Evolutionary conservation across 2,113 vertebrate species (phyloP).

Genomic region (Equus quagga): DNA sequence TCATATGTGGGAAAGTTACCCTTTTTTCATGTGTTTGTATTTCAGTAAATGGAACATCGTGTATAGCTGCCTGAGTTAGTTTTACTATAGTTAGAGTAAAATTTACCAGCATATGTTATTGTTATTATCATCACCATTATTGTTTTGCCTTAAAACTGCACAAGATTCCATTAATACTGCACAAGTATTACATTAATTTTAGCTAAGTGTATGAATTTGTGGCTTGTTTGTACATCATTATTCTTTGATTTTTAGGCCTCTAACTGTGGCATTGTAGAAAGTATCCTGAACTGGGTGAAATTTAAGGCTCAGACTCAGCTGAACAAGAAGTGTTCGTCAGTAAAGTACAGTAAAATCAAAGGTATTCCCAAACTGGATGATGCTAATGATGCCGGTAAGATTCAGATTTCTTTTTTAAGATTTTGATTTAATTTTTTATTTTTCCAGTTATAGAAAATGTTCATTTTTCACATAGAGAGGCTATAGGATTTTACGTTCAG

Average conservation of each 20-base stretch:
- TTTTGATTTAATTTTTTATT: constrained; percentile 50
- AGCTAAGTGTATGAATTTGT: constrained; percentile 26
- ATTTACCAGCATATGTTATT: background rate
- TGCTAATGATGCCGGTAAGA: constrained; percentile 98
- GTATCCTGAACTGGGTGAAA: constrained; percentile 99
- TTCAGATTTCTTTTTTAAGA: background rate
- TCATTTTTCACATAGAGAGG: background rate
- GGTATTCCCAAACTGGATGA: constrained; percentile 99
- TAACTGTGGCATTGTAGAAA: constrained; percentile 99
- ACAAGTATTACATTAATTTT: constrained; percentile 16
- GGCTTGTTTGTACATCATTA: constrained; percentile 23
- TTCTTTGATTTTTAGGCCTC: constrained; percentile 90
- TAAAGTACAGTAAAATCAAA: constrained; percentile 99
- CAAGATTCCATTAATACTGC: background rate
- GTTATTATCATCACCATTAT: background rate
- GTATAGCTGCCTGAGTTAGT: background rate
- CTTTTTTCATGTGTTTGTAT: background rate
- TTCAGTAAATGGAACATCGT: background rate
- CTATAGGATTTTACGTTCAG: constrained; percentile 14
- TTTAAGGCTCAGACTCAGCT: constrained; percentile 99
- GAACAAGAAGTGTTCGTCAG: constrained; percentile 99
- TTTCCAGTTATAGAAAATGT: background rate
- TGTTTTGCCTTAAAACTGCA: background rate
- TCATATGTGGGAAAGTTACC: background rate
- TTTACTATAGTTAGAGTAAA: constrained; percentile 50